Evolutionary conservation across 2,113 vertebrate species (phyloP).

Genomic region (Hydrochoerus hydrochaeris): DNA sequence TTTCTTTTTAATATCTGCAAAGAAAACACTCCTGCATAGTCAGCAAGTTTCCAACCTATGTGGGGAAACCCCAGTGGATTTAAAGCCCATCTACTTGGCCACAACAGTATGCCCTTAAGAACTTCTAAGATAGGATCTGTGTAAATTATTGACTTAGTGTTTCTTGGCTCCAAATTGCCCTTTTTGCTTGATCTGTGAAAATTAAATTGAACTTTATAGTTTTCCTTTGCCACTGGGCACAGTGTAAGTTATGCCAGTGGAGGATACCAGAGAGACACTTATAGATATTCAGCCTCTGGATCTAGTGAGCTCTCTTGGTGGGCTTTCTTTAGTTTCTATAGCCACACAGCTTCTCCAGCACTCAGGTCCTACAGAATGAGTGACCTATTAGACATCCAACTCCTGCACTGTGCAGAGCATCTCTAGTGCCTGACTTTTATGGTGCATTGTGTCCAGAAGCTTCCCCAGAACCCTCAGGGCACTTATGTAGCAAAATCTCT

Average conservation of each 20-base stretch:
- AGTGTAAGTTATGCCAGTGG: neutral
- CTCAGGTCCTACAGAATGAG: neutral
- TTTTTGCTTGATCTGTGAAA: conserved; percentile 25
- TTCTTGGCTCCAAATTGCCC: neutral
- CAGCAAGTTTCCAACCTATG: neutral
- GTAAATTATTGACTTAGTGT: neutral
- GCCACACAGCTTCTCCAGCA: neutral
- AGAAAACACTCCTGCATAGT: neutral
- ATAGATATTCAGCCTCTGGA: neutral
- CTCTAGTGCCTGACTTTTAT: neutral
- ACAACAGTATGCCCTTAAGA: neutral
- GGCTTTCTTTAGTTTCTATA: neutral
- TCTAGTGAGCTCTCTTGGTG: neutral
- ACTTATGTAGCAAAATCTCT: neutral
- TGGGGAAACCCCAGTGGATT: neutral
- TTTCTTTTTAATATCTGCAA: neutral
- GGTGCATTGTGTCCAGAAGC: neutral
- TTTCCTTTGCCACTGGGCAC: neutral
- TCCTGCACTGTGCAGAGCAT: neutral
- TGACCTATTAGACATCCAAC: neutral
- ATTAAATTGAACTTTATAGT: neutral
- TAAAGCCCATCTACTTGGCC: neutral
- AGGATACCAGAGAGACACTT: neutral
- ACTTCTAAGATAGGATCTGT: neutral
- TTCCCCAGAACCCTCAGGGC: neutral